Base-by-base conservation (phyloP, 1,140 invertebrate genomes). In the Spodoptera frugiperda region DNA sequence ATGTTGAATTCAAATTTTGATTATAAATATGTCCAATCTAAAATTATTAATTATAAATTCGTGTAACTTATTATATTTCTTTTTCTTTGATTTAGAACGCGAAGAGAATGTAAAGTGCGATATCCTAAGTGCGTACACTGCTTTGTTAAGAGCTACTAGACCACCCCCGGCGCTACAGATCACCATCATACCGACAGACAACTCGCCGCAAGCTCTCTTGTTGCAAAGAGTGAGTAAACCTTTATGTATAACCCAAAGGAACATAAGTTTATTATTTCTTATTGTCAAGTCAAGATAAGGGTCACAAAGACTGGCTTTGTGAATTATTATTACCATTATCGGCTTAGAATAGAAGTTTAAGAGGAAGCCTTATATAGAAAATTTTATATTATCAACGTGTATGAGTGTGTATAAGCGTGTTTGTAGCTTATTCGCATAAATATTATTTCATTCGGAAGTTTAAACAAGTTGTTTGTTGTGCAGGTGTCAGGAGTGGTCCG, bases 51-150 rank as follows among this genome's bases (percentile, higher is more conserved):
- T n/a, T 51, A 15, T 51, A 51, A 51, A n/a, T 15, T 5, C n/a
- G 8, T 15, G 49, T 14, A 15, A 51, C 3, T 15, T 15, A 51
- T n/a, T 30, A n/a, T 15, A 59, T 4, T 83, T 71, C 51, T 59
- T 78, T n/a, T 80, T 73, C 59, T 53, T 33, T 46, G 12, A 10
- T 68, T 15, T 77, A 94, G 99, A 99, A 93, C 96, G 99, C 51
- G 99, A 99, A 94, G 99, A 99, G 94, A 99, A 99, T 93, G 99
- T 99, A 0, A 99, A 99, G 91, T 98, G 98, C 54, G 99, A 99
- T 88, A 99, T 99, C 59, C 98, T 99, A 87, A 98, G 98, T 86
- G 98, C 98, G 0, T 99, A 99, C 88, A 97, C 99, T 68, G 97
- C 98, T 0, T 92, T 99, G n/a, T 89, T 99, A 65, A 95, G 97